Conservation (phyloP, 2,888 invertebrate species). For the Megastigmus dorsalis region DNA sequence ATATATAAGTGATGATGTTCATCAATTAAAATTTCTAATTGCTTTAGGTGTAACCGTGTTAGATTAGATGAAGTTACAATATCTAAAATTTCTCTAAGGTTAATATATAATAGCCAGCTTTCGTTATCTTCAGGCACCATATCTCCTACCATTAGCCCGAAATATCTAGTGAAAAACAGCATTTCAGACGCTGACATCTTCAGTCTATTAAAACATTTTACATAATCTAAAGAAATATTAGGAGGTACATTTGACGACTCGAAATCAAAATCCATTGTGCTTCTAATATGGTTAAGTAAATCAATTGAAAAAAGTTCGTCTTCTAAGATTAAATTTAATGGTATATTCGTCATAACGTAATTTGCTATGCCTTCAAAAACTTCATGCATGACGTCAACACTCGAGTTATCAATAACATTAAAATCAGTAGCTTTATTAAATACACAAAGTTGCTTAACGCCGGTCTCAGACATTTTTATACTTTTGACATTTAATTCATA, state of each 20-base stretch:
- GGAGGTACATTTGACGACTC: neutral
- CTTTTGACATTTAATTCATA: no score
- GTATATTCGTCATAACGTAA: no score
- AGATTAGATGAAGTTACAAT: conserved; percentile 48
- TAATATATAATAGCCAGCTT: conserved; percentile 45
- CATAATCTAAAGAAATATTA: conserved; percentile 2
- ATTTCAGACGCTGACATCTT: conserved; percentile 18
- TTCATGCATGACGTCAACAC: no score
- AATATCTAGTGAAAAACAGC: conserved; percentile 45
- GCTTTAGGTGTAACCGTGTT: conserved; percentile 4
- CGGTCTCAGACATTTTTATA: no score
- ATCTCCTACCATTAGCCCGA: conserved; percentile 39
- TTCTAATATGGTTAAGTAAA: no score
- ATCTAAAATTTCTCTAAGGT: conserved; percentile 40
- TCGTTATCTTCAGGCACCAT: conserved; percentile 9
- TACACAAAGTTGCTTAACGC: no score
- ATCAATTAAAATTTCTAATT: conserved; percentile 22
- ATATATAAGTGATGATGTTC: conserved; percentile 36
- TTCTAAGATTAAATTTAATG: no score
- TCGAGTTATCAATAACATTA: no score
- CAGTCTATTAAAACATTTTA: conserved; percentile 18
- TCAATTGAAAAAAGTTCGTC: no score
- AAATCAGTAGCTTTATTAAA: no score
- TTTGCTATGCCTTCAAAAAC: no score
- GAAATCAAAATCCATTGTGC: conserved; percentile 7